Conservation (phyloP, 2,113 vertebrate genomes). For the Corvus moneduloides region DNA sequence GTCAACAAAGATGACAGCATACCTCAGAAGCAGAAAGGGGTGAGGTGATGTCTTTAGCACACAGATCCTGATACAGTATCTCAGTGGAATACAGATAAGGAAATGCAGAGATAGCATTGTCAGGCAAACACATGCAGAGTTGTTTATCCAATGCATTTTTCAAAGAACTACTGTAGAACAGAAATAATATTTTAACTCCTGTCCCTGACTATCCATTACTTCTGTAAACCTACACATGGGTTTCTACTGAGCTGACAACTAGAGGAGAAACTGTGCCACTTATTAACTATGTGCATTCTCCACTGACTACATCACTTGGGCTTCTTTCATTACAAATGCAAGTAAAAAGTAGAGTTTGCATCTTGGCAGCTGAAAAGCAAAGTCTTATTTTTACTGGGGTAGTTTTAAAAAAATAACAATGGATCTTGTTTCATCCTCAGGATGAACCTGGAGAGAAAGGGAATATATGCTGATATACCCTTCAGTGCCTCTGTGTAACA, state of each 20-base stretch:
- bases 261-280: not conserved
- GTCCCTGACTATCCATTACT: not conserved
- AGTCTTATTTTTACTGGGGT: not conserved
- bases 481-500: not conserved
- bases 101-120: not conserved
- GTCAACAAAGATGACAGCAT: not conserved
- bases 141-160: not conserved
- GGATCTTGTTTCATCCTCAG: not conserved
- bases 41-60: not conserved
- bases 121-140: not conserved
- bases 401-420: not conserved
- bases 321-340: not conserved
- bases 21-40: not conserved
- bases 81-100: not conserved
- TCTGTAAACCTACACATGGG: not conserved
- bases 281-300: not conserved
- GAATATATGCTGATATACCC: not conserved
- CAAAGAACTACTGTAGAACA: not conserved
- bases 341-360: not conserved
- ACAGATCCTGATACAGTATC: not conserved
- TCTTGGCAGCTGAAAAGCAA: not conserved
- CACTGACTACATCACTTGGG: not conserved
- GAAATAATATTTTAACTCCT: not conserved
- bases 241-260: not conserved
- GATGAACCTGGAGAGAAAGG: not conserved